Evolutionary conservation across 2,888 invertebrate species (phyloP).

Genomic region (Dioctria linearis): DNA sequence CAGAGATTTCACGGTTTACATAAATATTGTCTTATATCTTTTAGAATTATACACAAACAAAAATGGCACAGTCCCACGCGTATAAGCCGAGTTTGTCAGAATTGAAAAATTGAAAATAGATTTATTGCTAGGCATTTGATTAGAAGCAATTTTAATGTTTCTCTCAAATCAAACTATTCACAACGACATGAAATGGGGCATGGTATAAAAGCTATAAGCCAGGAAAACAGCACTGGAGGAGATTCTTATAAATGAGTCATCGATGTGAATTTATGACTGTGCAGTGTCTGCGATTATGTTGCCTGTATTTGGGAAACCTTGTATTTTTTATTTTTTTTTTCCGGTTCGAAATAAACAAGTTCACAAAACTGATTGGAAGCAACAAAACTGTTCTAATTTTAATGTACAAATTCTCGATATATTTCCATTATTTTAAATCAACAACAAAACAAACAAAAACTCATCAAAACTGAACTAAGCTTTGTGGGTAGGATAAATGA

Average conservation of each 20-base stretch:
- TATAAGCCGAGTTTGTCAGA: neutral
- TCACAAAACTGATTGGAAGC: no score
- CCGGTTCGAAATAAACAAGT: no score
- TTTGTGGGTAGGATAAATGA: neutral
- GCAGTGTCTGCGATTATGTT: constrained; percentile 1
- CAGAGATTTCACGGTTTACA: constrained; percentile 33
- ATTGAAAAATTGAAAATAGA: neutral
- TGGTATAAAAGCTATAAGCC: no score
- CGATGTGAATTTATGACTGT: constrained; percentile 30
- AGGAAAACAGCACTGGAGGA: neutral
- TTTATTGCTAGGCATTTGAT: constrained; percentile 19
- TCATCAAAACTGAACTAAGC: neutral
- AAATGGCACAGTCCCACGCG: constrained; percentile 10
- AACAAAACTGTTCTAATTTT: no score
- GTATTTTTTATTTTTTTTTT: neutral
- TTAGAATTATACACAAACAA: neutral
- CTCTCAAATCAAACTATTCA: constrained; percentile 7
- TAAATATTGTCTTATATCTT: constrained; percentile 13
- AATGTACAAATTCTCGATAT: no score
- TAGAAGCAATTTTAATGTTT: constrained; percentile 27
- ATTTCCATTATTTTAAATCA: no score
- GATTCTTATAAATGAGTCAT: constrained; percentile 15
- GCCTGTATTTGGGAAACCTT: no score
- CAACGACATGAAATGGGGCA: neutral
- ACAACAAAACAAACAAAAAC: neutral